These are phyloP conservation scores for Trachelus stipa DNA, from an alignment of 2,888 invertebrate genomes.

Conservation along the genomic window DNA sequence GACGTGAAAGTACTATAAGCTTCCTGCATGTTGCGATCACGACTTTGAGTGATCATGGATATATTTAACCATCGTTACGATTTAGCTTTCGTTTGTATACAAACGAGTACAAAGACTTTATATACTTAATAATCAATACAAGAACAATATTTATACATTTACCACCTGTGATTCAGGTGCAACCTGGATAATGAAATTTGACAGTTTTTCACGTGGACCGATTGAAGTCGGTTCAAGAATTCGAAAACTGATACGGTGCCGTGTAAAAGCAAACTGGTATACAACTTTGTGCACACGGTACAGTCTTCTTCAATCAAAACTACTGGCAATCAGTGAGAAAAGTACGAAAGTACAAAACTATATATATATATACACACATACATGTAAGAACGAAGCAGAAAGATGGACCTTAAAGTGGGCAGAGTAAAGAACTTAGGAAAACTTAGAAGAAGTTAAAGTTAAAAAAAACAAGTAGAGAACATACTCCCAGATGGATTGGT, in stretches of 20 bases:
- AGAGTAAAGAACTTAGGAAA: not conserved
- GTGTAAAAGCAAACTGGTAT: not conserved
- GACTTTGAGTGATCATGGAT: too few species aligned
- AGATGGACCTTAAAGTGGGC: not conserved
- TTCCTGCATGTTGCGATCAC: too few species aligned
- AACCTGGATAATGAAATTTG: not conserved
- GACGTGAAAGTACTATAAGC: too few species aligned
- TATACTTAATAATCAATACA: too few species aligned
- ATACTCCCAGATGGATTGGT: not conserved
- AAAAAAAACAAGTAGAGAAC: not conserved
- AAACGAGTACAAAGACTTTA: too few species aligned
- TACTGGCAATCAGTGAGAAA: not conserved
- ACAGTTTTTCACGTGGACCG: not conserved
- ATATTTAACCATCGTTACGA: too few species aligned
- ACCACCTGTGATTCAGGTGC: not conserved
- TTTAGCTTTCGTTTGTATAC: too few species aligned
- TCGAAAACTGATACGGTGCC: not conserved
- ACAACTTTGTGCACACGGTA: not conserved
- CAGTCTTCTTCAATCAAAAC: not conserved
- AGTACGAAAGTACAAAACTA: not conserved
- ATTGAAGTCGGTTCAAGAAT: not conserved
- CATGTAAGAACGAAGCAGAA: not conserved
- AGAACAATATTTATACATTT: too few species aligned
- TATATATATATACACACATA: not conserved
- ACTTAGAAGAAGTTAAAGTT: not conserved